Evolutionary conservation across 2,113 vertebrate species (phyloP).

Genomic region (Tenrec ecaudatus): DNA sequence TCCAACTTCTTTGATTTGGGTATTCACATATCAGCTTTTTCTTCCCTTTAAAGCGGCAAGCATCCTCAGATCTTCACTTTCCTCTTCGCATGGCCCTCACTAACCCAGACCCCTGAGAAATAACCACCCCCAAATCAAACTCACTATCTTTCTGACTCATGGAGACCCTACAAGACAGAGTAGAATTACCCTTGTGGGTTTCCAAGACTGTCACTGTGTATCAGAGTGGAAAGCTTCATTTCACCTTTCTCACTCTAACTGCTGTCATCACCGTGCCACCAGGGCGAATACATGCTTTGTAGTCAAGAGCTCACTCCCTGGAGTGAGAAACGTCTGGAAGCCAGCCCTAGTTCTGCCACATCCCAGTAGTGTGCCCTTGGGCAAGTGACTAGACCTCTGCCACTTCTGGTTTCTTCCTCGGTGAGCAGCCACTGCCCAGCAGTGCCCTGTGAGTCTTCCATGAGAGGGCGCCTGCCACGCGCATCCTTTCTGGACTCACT

Average conservation of each 20-base stretch:
- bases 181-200: too few relatives aligned
- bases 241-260: too few relatives aligned
- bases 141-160: too few relatives aligned
- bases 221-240: too few relatives aligned
- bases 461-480: background rate
- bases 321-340: slow-evolving; percentile 47
- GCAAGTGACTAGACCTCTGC: slow-evolving; percentile 12
- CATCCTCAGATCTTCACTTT: background rate
- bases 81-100: background rate
- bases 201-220: too few relatives aligned
- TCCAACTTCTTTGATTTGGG: background rate
- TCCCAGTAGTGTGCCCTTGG: background rate
- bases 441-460: background rate
- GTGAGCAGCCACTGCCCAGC: background rate
- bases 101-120: background rate
- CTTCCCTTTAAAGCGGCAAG: background rate
- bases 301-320: slow-evolving; percentile 11
- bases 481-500: background rate
- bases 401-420: slow-evolving; percentile 41
- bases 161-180: too few relatives aligned
- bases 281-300: slow-evolving; percentile 12
- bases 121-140: background rate
- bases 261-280: too few relatives aligned
- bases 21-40: background rate
- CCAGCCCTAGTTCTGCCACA: background rate